Percentiles rank a stretch among this genome's conserved stretches.
phyloP scores from a whole-genome alignment of 1,140 invertebrate species.

The Ceratosolen fusciceps region DNA sequence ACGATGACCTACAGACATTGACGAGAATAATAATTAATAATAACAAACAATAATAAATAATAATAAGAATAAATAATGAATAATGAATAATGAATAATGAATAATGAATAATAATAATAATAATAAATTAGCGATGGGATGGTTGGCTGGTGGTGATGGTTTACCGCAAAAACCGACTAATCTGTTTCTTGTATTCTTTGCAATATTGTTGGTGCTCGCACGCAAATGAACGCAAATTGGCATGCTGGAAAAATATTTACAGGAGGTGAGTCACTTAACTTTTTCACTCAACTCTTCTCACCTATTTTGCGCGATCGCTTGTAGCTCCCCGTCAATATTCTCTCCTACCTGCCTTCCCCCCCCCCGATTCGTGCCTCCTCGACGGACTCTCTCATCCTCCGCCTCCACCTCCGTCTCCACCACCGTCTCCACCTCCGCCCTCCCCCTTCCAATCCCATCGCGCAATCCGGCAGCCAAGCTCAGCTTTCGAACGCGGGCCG shows the following conservation, averaged over 20 bases:
- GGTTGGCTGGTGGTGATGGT: constrained; percentile 62
- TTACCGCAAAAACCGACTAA: constrained; percentile 65
- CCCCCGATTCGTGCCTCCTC: no score
- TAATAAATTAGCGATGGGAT: constrained; percentile 52
- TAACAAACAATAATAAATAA: no score
- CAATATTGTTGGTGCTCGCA: constrained; percentile 71
- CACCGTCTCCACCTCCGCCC: no score
- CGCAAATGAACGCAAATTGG: constrained; percentile 69
- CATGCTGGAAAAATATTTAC: constrained; percentile 66
- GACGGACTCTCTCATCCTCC: no score
- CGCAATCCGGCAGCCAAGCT: no score
- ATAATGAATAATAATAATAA: no score
- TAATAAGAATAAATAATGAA: no score
- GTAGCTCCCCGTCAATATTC: constrained; percentile 3
- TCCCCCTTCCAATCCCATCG: no score
- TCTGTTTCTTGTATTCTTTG: constrained; percentile 71
- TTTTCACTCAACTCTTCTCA: constrained; percentile 53
- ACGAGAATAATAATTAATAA: constrained; percentile 42
- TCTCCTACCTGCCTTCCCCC: no score
- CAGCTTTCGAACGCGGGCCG: no score
- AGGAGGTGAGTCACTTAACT: constrained; percentile 59
- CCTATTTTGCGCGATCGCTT: constrained; percentile 30
- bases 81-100: no score
- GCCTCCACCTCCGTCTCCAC: no score
- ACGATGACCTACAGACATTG: constrained; percentile 44